Evolutionary conservation across 2,797 vertebrate species (phyloP).

Genomic region (Lepus oiostolus): DNA sequence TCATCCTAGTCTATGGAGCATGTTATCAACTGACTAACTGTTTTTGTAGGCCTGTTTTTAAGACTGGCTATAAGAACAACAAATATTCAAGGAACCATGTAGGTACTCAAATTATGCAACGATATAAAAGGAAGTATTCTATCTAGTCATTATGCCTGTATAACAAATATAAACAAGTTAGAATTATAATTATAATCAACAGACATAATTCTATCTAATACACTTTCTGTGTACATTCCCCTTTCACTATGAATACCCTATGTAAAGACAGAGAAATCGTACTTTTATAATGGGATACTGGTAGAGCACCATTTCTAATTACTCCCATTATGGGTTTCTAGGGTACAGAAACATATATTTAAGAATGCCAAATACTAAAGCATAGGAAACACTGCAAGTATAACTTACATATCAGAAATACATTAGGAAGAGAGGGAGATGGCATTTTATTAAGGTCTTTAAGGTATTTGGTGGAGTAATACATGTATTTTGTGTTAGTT

Average conservation of each 20-base stretch:
- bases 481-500: slow-evolving; percentile 37
- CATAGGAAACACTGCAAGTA: background rate
- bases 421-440: background rate
- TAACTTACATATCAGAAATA: background rate
- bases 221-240: background rate
- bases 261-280: background rate
- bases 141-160: slow-evolving; percentile 34
- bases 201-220: slow-evolving; percentile 36
- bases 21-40: slow-evolving; percentile 37
- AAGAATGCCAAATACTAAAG: background rate
- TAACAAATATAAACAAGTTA: slow-evolving; percentile 70
- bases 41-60: slow-evolving; percentile 46
- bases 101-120: slow-evolving; percentile 46
- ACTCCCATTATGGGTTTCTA: background rate
- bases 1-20: slow-evolving; percentile 8
- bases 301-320: slow-evolving; percentile 47
- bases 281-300: slow-evolving; percentile 6
- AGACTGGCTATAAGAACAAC: slow-evolving; percentile 52
- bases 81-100: slow-evolving; percentile 29
- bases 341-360: background rate
- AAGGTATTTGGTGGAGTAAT: slow-evolving; percentile 37
- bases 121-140: slow-evolving; percentile 52
- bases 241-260: slow-evolving; percentile 24
- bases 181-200: slow-evolving; percentile 48
- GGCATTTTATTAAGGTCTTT: slow-evolving; percentile 13